These are phyloP conservation scores for Zophobas atratus DNA, from an alignment of 1,140 invertebrate species.

Conservation along the genomic window DNA sequence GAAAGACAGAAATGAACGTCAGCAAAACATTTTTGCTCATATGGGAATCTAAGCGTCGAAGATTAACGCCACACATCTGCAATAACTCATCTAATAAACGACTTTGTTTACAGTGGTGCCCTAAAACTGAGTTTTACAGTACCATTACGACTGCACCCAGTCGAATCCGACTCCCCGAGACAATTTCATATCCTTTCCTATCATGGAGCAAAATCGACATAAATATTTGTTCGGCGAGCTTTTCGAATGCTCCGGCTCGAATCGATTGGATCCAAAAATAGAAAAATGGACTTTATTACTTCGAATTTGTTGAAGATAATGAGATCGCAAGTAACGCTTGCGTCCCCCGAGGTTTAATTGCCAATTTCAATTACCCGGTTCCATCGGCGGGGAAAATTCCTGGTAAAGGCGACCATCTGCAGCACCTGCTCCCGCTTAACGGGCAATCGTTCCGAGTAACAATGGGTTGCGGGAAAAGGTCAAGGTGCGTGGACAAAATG, in stretches of 20 bases:
- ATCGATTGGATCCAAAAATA: conserved; percentile 24
- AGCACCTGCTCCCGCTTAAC: background rate
- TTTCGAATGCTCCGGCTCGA: background rate
- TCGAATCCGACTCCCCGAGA: no score
- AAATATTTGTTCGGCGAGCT: background rate
- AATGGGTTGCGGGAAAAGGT: conserved; percentile 21
- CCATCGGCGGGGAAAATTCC: background rate
- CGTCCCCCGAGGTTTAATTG: background rate
- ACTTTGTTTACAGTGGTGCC: no score
- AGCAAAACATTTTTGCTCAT: no score
- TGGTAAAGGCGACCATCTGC: background rate
- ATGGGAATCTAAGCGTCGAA: no score
- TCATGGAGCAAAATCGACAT: background rate
- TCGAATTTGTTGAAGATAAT: background rate
- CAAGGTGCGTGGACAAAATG: conserved; percentile 16
- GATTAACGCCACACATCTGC: no score
- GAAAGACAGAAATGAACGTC: no score
- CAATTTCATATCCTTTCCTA: conserved; percentile 8
- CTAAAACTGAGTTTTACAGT: no score
- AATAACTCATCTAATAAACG: no score
- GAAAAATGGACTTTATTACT: background rate
- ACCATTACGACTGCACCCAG: no score
- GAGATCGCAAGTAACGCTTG: background rate
- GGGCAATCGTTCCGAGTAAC: background rate
- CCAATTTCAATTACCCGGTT: background rate